phyloP scores from a whole-genome alignment of 2,888 invertebrate genomes.

The Lepas anatifera region DNA sequence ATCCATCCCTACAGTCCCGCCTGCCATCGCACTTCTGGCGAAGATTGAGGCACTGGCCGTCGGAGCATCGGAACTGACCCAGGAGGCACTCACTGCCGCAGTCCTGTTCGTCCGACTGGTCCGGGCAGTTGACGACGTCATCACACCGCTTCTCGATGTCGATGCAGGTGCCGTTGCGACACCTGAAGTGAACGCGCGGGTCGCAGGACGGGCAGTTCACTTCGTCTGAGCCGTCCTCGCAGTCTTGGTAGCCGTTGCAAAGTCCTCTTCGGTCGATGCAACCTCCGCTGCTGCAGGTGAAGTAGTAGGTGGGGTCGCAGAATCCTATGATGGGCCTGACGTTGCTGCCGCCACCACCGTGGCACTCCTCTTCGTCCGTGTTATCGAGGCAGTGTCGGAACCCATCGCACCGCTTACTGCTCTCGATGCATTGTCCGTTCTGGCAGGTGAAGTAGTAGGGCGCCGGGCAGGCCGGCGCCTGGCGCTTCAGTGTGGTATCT shows the following conservation, averaged over 20 bases:
- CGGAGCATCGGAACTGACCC: neutral
- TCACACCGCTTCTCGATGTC: neutral
- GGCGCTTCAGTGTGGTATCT: neutral
- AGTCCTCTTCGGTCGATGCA: neutral
- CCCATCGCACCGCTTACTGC: neutral
- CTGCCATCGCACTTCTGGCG: neutral
- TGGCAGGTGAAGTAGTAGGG: neutral
- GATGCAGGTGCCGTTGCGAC: conserved; percentile 3
- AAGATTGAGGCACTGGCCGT: neutral
- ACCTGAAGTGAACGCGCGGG: neutral
- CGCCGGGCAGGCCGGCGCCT: neutral
- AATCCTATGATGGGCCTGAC: too few species aligned
- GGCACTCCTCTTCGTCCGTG: neutral
- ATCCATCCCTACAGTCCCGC: neutral
- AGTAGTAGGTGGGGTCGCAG: neutral
- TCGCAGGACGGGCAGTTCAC: conserved; percentile 1
- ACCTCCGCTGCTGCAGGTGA: neutral
- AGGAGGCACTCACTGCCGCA: neutral
- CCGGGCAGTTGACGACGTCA: neutral
- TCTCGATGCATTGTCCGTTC: conserved; percentile 1
- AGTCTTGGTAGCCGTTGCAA: conserved; percentile 7
- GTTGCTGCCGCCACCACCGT: neutral
- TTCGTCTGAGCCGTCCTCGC: neutral
- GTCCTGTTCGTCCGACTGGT: neutral
- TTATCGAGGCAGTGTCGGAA: neutral